Conservation (phyloP, 1,140 invertebrate species). For the Neodiprion pinetum region DNA sequence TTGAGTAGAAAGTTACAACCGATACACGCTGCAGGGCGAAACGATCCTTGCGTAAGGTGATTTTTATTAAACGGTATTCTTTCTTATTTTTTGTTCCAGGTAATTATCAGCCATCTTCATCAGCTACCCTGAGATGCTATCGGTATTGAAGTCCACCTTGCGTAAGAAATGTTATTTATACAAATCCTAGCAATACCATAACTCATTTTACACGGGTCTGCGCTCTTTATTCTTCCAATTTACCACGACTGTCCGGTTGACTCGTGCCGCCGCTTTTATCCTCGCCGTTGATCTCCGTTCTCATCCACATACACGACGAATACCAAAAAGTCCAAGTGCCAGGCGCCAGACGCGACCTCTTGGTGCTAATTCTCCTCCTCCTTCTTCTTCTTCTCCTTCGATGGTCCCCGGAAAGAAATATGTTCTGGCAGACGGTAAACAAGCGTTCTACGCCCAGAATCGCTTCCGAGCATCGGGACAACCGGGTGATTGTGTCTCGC, state of each 20-base stretch:
- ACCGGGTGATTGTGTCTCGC: neutral
- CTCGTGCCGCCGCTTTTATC: neutral
- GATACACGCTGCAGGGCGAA: neutral
- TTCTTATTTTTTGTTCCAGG: neutral
- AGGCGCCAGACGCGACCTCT: neutral
- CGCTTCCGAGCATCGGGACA: constrained; percentile 1
- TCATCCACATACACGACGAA: neutral
- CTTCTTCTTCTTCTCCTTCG: neutral
- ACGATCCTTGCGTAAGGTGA: no score
- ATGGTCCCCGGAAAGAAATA: neutral
- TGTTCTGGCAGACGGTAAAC: constrained; percentile 5
- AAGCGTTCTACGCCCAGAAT: neutral
- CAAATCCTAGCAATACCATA: neutral
- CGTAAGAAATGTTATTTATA: neutral
- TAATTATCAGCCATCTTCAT: constrained; percentile 1
- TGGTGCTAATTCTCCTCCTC: neutral
- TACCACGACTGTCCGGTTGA: neutral
- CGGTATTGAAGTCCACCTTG: neutral
- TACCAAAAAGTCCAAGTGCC: neutral
- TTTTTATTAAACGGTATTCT: neutral
- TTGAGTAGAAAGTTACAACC: neutral
- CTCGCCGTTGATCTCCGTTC: neutral
- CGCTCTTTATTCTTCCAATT: neutral
- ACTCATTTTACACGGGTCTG: neutral
- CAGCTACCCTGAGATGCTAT: constrained; percentile 2